Evolutionary conservation across 2,888 invertebrate genomes (phyloP), one percentile per base, ranked within the genome.

Genomic region (Lacanobia wlatinum): DNA sequence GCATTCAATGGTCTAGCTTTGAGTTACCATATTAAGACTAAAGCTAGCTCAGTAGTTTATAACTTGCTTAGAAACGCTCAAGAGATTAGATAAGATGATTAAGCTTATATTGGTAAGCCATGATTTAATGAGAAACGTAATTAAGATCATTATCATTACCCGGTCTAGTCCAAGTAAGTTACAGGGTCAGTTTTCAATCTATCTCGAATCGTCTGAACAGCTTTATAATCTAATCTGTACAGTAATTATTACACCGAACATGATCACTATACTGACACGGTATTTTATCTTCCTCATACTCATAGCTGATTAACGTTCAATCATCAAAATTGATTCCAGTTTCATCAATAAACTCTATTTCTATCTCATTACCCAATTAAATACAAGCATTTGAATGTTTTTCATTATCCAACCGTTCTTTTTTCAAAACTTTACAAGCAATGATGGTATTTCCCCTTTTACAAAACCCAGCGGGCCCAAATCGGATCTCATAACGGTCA

Each of bases 401-500:
- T 73, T 40, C 10, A 67, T 48, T 28, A 38, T 21, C 12, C 2
- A 73, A 28, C 53, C 40, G 21, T 28, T 59, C 21, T 16, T 53
- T 70, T 65, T 73, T 38, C 14, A 21, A 66, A 73, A 73, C 12
- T 21, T 46, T 48, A 48, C 40, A 28, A 60, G 46, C n/a, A 43
- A 10, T 23, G 38, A 38, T 52, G 52, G 21, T 53, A 14, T 38
- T 68, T 67, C 38, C 38, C 28, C 38, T 78, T 52, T 82, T 55
- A 34, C 64, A 74, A 72, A 76, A 71, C 73, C 21, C 67, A 56
- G 64, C 38, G 40, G 58, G 23, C 14, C 5, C 28, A 50, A 60
- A 71, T 73, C 43, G 60, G 23, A 61, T 66, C 66, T 71, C 68
- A 61, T 74, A 69, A 66, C 72, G 84, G 82, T 75, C 83, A 84